Conservation (phyloP, 2,797 vertebrate genomes). For the Cichlasoma orientale region DNA sequence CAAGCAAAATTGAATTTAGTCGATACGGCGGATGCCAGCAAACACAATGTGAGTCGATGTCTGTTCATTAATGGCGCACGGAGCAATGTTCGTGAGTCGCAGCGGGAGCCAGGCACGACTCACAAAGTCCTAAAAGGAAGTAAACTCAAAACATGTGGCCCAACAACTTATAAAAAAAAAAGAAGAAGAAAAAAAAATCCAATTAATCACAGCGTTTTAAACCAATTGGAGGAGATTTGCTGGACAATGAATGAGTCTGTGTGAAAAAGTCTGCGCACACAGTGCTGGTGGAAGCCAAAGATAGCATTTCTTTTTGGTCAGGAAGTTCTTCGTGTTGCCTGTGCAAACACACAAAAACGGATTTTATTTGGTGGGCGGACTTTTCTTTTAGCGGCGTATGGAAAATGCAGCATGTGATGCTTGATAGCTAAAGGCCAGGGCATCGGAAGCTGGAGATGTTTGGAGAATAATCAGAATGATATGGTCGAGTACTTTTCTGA, state of each 20-base stretch:
- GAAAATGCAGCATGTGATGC: slow-evolving; percentile 21
- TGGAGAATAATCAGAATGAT: not conserved
- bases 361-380: slow-evolving; percentile 8
- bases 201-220: slow-evolving; percentile 21
- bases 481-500: not conserved
- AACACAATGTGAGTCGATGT: slow-evolving; percentile 9
- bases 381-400: not conserved
- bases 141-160: slow-evolving; percentile 42
- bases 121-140: slow-evolving; percentile 33
- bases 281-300: slow-evolving; percentile 16
- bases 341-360: slow-evolving; percentile 18
- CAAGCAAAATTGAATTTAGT: slow-evolving; percentile 7
- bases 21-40: slow-evolving; percentile 6
- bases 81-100: not conserved
- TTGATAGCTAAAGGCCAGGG: slow-evolving; percentile 16
- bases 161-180: not conserved
- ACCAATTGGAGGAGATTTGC: slow-evolving; percentile 32
- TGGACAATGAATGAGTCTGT: slow-evolving; percentile 45
- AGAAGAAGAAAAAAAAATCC: not conserved
- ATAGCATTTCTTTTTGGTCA: slow-evolving; percentile 17
- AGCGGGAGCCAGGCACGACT: slow-evolving; percentile 20
- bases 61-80: not conserved
- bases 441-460: slow-evolving; percentile 8
- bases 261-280: not conserved
- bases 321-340: slow-evolving; percentile 6